Base-by-base conservation (phyloP, 2,797 vertebrate genomes). In the Orientallactaga sibirica region DNA sequence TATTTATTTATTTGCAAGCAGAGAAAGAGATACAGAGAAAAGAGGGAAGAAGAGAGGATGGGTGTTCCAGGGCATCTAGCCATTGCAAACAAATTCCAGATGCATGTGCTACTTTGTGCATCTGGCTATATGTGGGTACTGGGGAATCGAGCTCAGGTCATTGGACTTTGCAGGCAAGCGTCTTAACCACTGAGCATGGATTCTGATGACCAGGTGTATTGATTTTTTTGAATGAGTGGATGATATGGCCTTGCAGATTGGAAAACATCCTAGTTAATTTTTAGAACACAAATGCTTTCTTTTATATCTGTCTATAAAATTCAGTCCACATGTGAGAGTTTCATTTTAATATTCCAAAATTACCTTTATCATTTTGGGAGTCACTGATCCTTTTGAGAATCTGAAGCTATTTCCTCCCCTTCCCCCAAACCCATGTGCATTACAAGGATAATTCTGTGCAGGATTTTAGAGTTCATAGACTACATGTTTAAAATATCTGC, bases 171-270 rank as follows among this genome's bases (percentile, higher is more conserved):
- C 33, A 37, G 33, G 33, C 33, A 37, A 37, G 33, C 33, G 33
- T 37, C 33, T 37, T 37, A 37, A 37, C 33, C 33, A 37, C 33
- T 37, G 33, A 37, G 33, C 33, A 37, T 58, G 24, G n/a, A 81
- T 7, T 58, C 25, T 64, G 74, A 4, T 77, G n/a, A 25, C 73
- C 48, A 93, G 73, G 12, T 27, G 15, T 74, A 86, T 95, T 80
- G 25, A 73, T 95, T 93, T 92, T 90, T 91, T 73, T 61, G 3
- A 67, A 88, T 92, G 25, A 90, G 77, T 77, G 85, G 55, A 86
- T 84, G 24, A 22, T 78, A 1, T 86, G 14, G 55, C 81, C 22
- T 96, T 88, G 25, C 12, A 73, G 18, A 27, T 95, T 94, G 66
- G 90, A 88, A 90, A 81, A 81, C 48, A 77, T 6, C 74, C 10